Conservation (phyloP, 2,888 invertebrate genomes). For the Dryomyza anilis region DNA sequence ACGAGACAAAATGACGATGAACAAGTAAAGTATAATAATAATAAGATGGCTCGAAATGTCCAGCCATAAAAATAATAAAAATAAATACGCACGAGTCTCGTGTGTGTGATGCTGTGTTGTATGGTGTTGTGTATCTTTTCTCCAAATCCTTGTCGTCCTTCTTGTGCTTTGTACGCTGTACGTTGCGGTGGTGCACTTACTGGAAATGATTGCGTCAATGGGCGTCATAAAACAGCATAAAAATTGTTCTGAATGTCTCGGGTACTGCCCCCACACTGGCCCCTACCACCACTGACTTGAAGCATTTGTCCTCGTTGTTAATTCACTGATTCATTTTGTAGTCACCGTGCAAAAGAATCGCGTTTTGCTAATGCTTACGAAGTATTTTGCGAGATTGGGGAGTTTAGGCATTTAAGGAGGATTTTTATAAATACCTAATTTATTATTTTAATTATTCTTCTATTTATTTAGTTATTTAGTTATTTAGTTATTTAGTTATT, state of each 20-base stretch:
- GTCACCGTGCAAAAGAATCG: no score
- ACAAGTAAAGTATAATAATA: not conserved
- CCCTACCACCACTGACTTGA: no score
- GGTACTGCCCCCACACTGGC: no score
- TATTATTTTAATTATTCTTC: no score
- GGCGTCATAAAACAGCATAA: slow-evolving; percentile 27
- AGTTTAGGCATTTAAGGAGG: no score
- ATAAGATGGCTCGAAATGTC: slow-evolving; percentile 12
- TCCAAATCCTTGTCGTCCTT: not conserved
- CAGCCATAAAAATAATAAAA: slow-evolving; percentile 29
- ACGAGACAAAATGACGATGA: not conserved
- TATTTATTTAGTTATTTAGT: no score
- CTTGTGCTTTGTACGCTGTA: not conserved
- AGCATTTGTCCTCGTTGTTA: slow-evolving; percentile 7
- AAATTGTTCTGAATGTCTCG: slow-evolving; percentile 6
- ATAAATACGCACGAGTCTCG: slow-evolving; percentile 28
- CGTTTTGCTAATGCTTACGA: no score
- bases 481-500: no score
- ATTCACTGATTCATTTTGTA: no score
- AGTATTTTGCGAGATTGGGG: no score
- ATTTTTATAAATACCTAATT: no score
- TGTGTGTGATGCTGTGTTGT: no score
- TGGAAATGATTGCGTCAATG: slow-evolving; percentile 7
- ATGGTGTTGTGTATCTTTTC: not conserved
- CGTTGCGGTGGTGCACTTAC: not conserved